Conservation (phyloP, 2,888 invertebrate genomes). For the Drosophila pseudotalamancana region DNA sequence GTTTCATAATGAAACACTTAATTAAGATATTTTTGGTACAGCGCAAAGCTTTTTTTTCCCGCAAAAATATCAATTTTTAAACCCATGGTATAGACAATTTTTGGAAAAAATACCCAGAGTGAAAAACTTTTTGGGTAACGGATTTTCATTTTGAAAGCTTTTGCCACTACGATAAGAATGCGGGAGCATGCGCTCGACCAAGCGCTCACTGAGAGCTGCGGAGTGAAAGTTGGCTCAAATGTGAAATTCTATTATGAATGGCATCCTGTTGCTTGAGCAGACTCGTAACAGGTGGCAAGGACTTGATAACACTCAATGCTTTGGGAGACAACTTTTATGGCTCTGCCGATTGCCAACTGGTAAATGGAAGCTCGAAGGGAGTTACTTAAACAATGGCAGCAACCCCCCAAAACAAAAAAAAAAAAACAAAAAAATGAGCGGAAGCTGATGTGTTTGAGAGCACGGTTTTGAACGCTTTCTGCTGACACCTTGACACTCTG, state of each 20-base stretch:
- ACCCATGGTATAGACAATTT: no score
- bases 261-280: slow-evolving; percentile 80
- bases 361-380: slow-evolving; percentile 3
- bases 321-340: slow-evolving; percentile 58
- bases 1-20: not conserved
- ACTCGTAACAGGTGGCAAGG: slow-evolving; percentile 81
- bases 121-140: not conserved
- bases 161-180: not conserved
- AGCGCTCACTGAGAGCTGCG: slow-evolving; percentile 3
- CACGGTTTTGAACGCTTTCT: slow-evolving; percentile 27
- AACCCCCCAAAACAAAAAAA: slow-evolving; percentile 1
- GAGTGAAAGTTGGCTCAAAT: slow-evolving; percentile 29
- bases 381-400: slow-evolving; percentile 10
- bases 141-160: slow-evolving; percentile 13
- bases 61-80: no score
- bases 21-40: no score
- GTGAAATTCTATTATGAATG: slow-evolving; percentile 65
- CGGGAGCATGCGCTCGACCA: slow-evolving; percentile 33
- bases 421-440: slow-evolving; percentile 23
- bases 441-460: slow-evolving; percentile 29
- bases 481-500: slow-evolving; percentile 68
- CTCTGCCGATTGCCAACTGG: slow-evolving; percentile 29
- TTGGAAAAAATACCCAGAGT: no score
- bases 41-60: no score
- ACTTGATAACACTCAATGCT: slow-evolving; percentile 26